Percentiles rank a stretch among this genome's conserved stretches.
These are phyloP conservation scores for Agriopis leucophaearia DNA, from an alignment of 2,888 invertebrate species.

Conservation along the genomic window DNA sequence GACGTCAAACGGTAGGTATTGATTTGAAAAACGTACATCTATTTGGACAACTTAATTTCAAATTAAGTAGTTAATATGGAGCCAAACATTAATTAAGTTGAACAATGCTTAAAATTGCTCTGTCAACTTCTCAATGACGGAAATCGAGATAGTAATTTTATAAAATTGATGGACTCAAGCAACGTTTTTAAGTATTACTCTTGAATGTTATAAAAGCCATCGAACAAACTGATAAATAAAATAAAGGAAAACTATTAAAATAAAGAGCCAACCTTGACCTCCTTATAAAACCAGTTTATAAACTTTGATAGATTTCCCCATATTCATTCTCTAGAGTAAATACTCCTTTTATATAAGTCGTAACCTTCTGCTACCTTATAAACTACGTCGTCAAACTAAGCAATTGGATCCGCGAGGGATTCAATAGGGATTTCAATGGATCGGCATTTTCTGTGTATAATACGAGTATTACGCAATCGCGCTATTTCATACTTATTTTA, in stretches of 20 bases:
- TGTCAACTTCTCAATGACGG: too few species aligned
- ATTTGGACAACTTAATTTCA: too few species aligned
- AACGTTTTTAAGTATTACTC: too few species aligned
- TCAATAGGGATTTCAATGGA: constrained; percentile 7
- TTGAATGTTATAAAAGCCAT: neutral
- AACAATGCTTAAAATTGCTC: too few species aligned
- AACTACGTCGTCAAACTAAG: constrained; percentile 17
- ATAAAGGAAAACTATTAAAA: neutral
- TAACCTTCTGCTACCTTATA: constrained; percentile 13
- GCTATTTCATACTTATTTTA: constrained; percentile 6
- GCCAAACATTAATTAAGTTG: too few species aligned
- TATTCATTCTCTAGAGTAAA: constrained; percentile 14
- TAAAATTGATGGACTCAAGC: too few species aligned
- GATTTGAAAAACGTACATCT: too few species aligned
- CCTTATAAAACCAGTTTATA: constrained; percentile 6
- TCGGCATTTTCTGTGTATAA: constrained; percentile 6
- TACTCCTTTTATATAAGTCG: constrained; percentile 5
- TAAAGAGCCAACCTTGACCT: neutral
- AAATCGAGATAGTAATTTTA: too few species aligned
- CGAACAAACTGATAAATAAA: neutral
- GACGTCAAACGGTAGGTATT: too few species aligned
- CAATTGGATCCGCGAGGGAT: constrained; percentile 14
- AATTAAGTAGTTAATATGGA: too few species aligned
- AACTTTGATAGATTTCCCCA: constrained; percentile 1
- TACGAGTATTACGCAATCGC: neutral